Conservation (phyloP, 2,888 invertebrate species). For the Agriotes lineatus region DNA sequence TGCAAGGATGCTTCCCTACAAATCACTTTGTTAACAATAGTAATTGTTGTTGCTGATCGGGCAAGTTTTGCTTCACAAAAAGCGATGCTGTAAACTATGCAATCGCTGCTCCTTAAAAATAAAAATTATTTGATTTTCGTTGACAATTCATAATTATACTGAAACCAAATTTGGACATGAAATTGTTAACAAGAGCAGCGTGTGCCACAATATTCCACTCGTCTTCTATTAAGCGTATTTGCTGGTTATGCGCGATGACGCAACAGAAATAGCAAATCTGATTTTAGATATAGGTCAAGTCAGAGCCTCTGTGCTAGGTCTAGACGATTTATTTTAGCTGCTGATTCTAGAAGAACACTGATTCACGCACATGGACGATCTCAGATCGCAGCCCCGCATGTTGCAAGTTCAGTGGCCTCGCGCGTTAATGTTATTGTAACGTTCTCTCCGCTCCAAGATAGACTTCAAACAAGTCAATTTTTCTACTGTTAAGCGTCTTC, state of each 20-base stretch:
- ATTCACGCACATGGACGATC: slow-evolving; percentile 33
- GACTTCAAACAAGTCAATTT: slow-evolving; percentile 37
- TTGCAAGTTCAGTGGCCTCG: slow-evolving; percentile 44
- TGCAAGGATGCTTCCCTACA: too few relatives aligned
- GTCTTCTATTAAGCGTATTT: slow-evolving; percentile 32
- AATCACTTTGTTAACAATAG: too few relatives aligned
- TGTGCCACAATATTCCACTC: slow-evolving; percentile 4
- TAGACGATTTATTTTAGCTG: slow-evolving; percentile 50
- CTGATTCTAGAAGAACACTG: slow-evolving; percentile 41
- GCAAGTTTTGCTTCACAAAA: too few relatives aligned
- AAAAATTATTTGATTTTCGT: too few relatives aligned
- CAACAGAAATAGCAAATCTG: slow-evolving; percentile 50
- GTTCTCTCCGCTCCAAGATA: slow-evolving; percentile 28
- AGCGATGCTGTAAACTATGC: too few relatives aligned
- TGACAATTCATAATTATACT: too few relatives aligned
- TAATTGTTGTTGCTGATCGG: too few relatives aligned
- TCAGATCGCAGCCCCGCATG: slow-evolving; percentile 23
- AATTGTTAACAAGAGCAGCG: too few relatives aligned
- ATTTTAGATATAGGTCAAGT: slow-evolving; percentile 52
- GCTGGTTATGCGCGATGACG: slow-evolving; percentile 44
- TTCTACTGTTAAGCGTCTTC: slow-evolving; percentile 37
- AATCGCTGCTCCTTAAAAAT: too few relatives aligned
- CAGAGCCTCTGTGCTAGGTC: slow-evolving; percentile 49
- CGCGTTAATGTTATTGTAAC: slow-evolving; percentile 43
- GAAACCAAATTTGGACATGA: too few relatives aligned